Evolutionary conservation across 2,888 invertebrate species (phyloP), one percentile per base, ranked within the genome.

Genomic region (Campoletis raptor): DNA sequence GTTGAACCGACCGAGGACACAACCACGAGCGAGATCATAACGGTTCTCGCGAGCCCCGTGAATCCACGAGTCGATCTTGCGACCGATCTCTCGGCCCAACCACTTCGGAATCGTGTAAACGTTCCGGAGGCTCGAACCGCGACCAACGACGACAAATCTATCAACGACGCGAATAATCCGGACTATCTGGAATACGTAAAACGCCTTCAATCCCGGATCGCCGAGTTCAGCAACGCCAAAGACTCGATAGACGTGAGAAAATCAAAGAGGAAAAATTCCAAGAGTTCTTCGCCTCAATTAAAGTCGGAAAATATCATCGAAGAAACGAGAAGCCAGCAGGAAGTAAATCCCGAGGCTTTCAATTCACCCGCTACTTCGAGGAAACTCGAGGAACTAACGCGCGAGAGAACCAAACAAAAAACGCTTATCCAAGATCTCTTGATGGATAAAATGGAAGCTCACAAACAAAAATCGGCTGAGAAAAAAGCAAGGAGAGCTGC

Each of bases 351-450:
- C 92, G 94, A 94, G 91, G 93, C 93, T 36, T 92, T 91, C 9
- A 94, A 95, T 91, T 93, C 95, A 0, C 94, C 95, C 82, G 95
- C 96, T 74, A 95, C 96, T 4, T 96, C 95, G 1, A 95, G 96
- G 83, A 97, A 96, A 92, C 78, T 97, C 80, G 97, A 97, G 92
- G 97, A 97, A 94, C 95, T 98, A 52, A 96, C 97, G 88, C 96
- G 97, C 92, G 97, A 98, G 92, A 95, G 98, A 81, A 97, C 97
- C 57, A 97, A 97, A 92, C 98, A 98, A 94, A 98, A 98, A 88
- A 97, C 97, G 92, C 95, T 98, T 40, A 97, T 98, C 70, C 96
- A 98, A 91, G 97, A 98, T 93, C 95, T 98, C 94, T 97, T 98
- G 77, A 96, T 98, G 95, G 97, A 97, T 92, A 97, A 97, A 94